Evolutionary conservation across 2,113 vertebrate genomes (phyloP).

Genomic region (Festucalex cinctus): DNA sequence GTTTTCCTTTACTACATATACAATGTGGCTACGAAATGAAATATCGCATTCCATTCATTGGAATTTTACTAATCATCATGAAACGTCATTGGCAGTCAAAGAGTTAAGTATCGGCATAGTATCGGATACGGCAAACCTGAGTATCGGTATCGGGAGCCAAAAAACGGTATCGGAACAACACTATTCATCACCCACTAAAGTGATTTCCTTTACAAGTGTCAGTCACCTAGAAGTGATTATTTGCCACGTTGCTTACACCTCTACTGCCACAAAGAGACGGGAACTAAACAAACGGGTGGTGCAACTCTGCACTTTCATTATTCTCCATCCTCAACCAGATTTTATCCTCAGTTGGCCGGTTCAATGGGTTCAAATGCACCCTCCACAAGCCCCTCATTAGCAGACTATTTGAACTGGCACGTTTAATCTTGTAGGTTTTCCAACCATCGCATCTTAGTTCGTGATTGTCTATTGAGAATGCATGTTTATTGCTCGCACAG

Average conservation of each 20-base stretch:
- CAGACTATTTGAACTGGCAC: too few species aligned
- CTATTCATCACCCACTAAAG: background rate
- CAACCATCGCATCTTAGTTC: background rate
- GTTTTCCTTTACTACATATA: too few species aligned
- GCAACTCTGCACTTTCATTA: slow-evolving; percentile 48
- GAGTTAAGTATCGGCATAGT: too few species aligned
- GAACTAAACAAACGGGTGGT: slow-evolving; percentile 7
- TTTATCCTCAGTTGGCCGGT: slow-evolving; percentile 15
- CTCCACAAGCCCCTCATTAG: too few species aligned
- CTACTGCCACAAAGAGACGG: background rate
- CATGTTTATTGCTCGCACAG: background rate
- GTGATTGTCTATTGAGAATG: background rate
- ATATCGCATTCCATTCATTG: too few species aligned
- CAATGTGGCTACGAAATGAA: too few species aligned
- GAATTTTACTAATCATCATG: too few species aligned
- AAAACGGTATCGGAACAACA: too few species aligned
- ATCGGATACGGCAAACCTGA: too few species aligned
- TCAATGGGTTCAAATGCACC: slow-evolving; percentile 15
- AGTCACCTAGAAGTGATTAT: background rate
- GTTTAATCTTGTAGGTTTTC: too few species aligned
- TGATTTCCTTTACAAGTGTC: background rate
- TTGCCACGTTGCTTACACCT: background rate
- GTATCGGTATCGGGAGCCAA: too few species aligned
- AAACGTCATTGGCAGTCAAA: too few species aligned
- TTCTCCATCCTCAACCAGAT: slow-evolving; percentile 35